Evolutionary conservation across 2,797 vertebrate genomes (phyloP).

Genomic region (Karalla daura): DNA sequence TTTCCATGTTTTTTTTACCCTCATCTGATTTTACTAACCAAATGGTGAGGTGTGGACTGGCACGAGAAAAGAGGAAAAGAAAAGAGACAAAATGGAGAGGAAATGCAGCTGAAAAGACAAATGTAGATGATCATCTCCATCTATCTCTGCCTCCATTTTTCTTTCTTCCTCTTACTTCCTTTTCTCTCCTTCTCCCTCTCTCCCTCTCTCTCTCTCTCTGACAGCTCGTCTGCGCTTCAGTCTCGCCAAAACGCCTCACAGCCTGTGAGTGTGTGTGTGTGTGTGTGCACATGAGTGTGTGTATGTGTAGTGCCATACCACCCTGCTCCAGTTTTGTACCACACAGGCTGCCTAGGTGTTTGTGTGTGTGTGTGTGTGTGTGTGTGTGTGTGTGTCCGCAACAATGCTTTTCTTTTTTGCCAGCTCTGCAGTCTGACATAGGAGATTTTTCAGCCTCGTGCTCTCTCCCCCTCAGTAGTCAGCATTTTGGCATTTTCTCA

Average conservation of each 20-base stretch:
- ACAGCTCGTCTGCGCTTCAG: conserved; percentile 56
- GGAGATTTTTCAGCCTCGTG: conserved; percentile 74
- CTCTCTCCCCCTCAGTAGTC: conserved; percentile 73
- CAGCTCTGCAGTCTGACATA: conserved; percentile 79
- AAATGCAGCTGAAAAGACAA: not conserved
- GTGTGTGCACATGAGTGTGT: conserved; percentile 28
- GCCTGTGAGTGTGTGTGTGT: conserved; percentile 28
- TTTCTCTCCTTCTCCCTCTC: conserved; percentile 21
- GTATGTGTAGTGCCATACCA: conserved; percentile 42
- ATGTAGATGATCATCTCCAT: conserved; percentile 15
- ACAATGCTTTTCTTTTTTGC: conserved; percentile 76
- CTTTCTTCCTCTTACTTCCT: not conserved
- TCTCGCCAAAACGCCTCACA: conserved; percentile 61
- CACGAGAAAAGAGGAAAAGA: not conserved
- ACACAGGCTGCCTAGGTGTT: conserved; percentile 59
- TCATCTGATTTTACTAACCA: not conserved
- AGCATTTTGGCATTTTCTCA: conserved; percentile 81
- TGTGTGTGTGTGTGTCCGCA: conserved; percentile 50
- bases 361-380: conserved; percentile 45
- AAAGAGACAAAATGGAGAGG: not conserved
- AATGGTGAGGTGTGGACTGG: not conserved
- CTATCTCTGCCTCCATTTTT: conserved; percentile 26
- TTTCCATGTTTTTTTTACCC: too few species aligned
- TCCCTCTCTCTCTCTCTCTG: conserved; percentile 40
- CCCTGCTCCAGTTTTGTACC: conserved; percentile 64